Evolutionary conservation across 2,113 vertebrate species (phyloP).

Genomic region (Centrocercus urophasianus): DNA sequence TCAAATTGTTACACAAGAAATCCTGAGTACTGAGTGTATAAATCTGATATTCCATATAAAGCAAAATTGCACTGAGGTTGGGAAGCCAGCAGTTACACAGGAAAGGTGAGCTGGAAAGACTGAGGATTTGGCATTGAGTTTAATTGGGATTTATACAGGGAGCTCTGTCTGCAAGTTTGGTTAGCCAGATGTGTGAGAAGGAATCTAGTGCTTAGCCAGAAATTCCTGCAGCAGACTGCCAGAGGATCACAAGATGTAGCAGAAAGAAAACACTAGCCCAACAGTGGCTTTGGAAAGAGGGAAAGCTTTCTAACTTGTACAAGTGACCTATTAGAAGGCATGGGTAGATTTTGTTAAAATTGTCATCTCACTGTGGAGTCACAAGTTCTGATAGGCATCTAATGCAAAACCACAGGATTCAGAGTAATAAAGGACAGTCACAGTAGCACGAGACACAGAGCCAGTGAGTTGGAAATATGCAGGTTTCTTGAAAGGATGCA

Average conservation of each 20-base stretch:
- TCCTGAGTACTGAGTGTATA: background rate
- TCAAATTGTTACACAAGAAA: conserved; percentile 34
- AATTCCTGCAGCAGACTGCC: background rate
- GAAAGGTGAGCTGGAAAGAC: background rate
- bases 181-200: background rate
- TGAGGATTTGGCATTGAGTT: background rate
- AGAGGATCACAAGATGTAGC: background rate
- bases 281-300: background rate
- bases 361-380: background rate
- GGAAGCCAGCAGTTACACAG: background rate
- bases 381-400: background rate
- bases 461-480: background rate
- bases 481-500: background rate
- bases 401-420: background rate
- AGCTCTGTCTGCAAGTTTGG: background rate
- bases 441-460: background rate
- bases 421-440: background rate
- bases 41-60: background rate
- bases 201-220: background rate
- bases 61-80: background rate
- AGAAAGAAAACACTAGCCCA: background rate
- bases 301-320: background rate
- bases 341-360: background rate
- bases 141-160: background rate
- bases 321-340: background rate